phyloP scores from a whole-genome alignment of 2,888 invertebrate genomes.

The Oscheius sp. region DNA sequence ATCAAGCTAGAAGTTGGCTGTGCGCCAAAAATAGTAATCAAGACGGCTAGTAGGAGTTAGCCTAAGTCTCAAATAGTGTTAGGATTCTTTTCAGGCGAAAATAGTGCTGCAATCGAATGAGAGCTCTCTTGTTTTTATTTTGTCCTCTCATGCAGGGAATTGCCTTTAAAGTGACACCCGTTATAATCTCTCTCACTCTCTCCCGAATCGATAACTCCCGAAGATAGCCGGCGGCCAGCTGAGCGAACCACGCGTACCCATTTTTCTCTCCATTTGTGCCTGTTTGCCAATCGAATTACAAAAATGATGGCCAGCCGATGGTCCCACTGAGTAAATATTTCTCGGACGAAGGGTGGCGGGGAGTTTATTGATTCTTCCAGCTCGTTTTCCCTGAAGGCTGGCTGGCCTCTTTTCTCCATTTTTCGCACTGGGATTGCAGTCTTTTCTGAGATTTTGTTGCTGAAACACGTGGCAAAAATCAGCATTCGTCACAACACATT shows the following conservation, averaged over 20 bases:
- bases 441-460: no score
- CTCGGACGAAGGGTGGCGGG: background rate
- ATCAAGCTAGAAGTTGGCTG: no score
- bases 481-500: no score
- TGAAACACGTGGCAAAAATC: no score
- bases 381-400: background rate
- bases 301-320: background rate
- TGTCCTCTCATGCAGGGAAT: background rate
- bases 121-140: background rate
- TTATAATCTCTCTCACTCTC: background rate
- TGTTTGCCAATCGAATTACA: background rate
- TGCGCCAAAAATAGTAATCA: no score
- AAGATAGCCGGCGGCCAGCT: conserved; percentile 19
- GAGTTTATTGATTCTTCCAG: background rate
- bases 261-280: background rate
- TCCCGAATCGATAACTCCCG: conserved; percentile 16
- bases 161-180: no score
- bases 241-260: background rate
- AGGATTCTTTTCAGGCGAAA: no score
- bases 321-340: background rate
- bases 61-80: no score
- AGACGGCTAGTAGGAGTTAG: no score
- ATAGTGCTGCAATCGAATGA: background rate
- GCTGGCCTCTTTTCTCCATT: background rate
- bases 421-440: background rate